A percentile compares a stretch with the other conserved stretches of the same genome.
phyloP scores from a whole-genome alignment of 2,888 invertebrate genomes.

The Sipha maydis region DNA sequence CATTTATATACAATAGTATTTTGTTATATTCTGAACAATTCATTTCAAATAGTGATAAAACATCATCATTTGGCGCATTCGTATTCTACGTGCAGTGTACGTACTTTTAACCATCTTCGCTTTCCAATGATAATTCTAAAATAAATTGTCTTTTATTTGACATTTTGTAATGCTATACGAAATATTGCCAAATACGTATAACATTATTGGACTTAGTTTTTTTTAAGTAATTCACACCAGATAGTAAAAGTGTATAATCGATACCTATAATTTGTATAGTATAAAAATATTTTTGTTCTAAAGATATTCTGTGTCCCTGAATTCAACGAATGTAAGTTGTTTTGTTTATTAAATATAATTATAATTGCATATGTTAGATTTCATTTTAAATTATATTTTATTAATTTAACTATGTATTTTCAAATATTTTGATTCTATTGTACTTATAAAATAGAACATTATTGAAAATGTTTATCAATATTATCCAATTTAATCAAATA shows the following conservation, averaged over 20 bases:
- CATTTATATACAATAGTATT: conserved; percentile 3
- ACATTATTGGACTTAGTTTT: background rate
- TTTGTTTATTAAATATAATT: too few species aligned
- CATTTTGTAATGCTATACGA: conserved; percentile 9
- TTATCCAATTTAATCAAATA: too few species aligned
- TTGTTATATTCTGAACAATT: background rate
- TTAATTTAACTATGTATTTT: too few species aligned
- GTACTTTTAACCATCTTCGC: background rate
- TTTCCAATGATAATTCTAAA: conserved; percentile 34
- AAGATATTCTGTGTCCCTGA: too few species aligned
- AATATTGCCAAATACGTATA: background rate
- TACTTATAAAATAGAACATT: too few species aligned
- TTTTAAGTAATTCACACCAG: background rate
- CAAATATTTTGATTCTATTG: too few species aligned
- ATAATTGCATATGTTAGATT: too few species aligned
- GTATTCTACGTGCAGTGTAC: conserved; percentile 18
- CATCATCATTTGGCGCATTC: conserved; percentile 30
- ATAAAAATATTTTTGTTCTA: background rate
- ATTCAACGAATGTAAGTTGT: too few species aligned
- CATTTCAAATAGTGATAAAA: conserved; percentile 17
- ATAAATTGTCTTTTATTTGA: conserved; percentile 6
- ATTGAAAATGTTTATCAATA: too few species aligned
- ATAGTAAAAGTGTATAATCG: too few species aligned
- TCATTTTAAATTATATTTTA: too few species aligned
- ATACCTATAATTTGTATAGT: background rate